A percentile compares a stretch with the other conserved stretches of the same genome.
These are phyloP conservation scores for Lasius fuliginosus DNA, from an alignment of 2,888 invertebrate genomes.

Conservation along the genomic window DNA sequence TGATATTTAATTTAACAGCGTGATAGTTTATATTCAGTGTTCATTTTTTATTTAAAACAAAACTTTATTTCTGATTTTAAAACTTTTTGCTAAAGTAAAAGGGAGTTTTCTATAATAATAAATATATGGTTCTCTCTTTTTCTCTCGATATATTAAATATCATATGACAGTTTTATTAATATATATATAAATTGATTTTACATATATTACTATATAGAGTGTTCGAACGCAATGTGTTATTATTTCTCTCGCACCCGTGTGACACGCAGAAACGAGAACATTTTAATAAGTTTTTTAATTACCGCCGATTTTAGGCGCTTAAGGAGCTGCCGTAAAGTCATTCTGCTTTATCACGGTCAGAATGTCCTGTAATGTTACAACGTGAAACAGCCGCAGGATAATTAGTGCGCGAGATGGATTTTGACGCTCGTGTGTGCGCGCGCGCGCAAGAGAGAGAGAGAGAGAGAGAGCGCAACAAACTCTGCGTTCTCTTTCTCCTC, in stretches of 20 bases:
- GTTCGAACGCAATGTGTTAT: background rate
- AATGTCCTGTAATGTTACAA: constrained; percentile 29
- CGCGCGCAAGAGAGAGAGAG: background rate
- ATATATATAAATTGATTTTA: constrained; percentile 22
- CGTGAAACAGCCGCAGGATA: constrained; percentile 21
- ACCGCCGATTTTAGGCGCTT: background rate
- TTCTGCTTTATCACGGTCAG: constrained; percentile 22
- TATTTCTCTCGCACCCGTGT: background rate
- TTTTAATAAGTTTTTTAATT: constrained; percentile 34
- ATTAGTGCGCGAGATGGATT: constrained; percentile 40
- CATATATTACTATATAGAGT: background rate
- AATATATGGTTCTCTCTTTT: background rate
- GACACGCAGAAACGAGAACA: background rate
- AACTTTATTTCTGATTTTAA: background rate
- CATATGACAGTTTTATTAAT: background rate
- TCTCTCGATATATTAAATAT: background rate
- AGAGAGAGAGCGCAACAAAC: constrained; percentile 4
- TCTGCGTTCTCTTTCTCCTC: background rate
- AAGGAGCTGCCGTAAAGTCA: constrained; percentile 23
- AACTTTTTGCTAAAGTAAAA: background rate
- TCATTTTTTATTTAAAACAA: background rate
- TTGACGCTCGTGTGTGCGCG: background rate
- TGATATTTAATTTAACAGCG: background rate
- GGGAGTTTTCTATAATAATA: background rate
- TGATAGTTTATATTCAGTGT: background rate